Conservation (phyloP, 2,113 vertebrate genomes). For the Mandrillus leucophaeus region DNA sequence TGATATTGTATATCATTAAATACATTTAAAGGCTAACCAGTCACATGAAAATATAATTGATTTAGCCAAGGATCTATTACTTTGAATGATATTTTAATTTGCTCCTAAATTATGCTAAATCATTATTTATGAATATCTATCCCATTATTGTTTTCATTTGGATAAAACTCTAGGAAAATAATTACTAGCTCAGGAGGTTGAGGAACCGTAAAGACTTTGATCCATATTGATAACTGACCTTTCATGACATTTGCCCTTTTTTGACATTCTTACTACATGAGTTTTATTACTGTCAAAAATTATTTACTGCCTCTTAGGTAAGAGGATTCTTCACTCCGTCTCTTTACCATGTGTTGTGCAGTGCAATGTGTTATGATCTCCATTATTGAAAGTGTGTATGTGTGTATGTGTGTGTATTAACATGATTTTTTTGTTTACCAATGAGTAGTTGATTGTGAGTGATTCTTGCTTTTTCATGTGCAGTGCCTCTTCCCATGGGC, state of each 20-base stretch:
- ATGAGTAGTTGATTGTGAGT: not conserved
- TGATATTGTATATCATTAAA: not conserved
- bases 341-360: not conserved
- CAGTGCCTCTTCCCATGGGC: not conserved
- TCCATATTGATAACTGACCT: not conserved
- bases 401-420: not conserved
- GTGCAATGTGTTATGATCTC: not conserved
- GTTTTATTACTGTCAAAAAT: not conserved
- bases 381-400: not conserved
- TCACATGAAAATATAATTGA: not conserved
- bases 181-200: not conserved
- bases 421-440: not conserved
- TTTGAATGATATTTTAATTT: not conserved
- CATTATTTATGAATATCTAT: not conserved
- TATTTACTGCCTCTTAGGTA: not conserved
- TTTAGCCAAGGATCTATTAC: not conserved
- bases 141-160: not conserved
- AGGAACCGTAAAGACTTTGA: not conserved
- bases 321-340: not conserved
- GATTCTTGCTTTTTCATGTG: not conserved
- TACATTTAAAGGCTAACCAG: not conserved
- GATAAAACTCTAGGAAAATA: not conserved
- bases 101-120: not conserved
- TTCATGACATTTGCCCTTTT: not conserved
- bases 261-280: not conserved